Evolutionary conservation across 2,797 vertebrate species (phyloP).

Genomic region (Sebastiscus tertius): DNA sequence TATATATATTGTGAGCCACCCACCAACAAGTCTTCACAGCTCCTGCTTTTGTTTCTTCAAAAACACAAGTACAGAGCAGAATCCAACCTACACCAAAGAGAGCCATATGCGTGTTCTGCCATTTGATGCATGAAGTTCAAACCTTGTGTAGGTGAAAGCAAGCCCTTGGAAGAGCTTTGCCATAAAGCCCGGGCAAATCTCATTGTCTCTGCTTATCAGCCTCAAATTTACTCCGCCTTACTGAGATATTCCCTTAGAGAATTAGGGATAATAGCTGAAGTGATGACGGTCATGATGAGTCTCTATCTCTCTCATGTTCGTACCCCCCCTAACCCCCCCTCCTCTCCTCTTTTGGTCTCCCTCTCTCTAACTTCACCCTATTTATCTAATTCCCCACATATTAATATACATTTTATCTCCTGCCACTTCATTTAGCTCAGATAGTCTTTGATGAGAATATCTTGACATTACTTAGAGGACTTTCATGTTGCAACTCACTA

Average conservation of each 20-base stretch:
- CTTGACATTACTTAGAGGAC: slow-evolving; percentile 37
- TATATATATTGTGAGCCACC: not conserved
- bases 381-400: slow-evolving; percentile 68
- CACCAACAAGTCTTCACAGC: slow-evolving; percentile 17
- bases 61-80: slow-evolving; percentile 30
- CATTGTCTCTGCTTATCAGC: slow-evolving; percentile 76
- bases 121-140: slow-evolving; percentile 56
- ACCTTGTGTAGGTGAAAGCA: slow-evolving; percentile 56
- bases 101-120: slow-evolving; percentile 16
- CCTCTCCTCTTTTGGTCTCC: not conserved
- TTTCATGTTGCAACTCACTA: slow-evolving; percentile 50
- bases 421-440: slow-evolving; percentile 62
- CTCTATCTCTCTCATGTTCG: slow-evolving; percentile 62
- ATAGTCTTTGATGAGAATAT: slow-evolving; percentile 56
- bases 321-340: slow-evolving; percentile 4
- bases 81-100: not conserved
- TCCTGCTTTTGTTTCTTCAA: not conserved
- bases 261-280: slow-evolving; percentile 74
- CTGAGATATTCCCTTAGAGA: slow-evolving; percentile 75
- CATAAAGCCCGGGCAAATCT: slow-evolving; percentile 67
- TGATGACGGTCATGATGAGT: slow-evolving; percentile 74
- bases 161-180: slow-evolving; percentile 69
- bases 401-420: slow-evolving; percentile 71
- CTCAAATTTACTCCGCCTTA: slow-evolving; percentile 70
- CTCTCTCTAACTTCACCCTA: slow-evolving; percentile 44